Evolutionary conservation across 2,888 invertebrate genomes (phyloP).

Genomic region (Teleogryllus oceanicus): DNA sequence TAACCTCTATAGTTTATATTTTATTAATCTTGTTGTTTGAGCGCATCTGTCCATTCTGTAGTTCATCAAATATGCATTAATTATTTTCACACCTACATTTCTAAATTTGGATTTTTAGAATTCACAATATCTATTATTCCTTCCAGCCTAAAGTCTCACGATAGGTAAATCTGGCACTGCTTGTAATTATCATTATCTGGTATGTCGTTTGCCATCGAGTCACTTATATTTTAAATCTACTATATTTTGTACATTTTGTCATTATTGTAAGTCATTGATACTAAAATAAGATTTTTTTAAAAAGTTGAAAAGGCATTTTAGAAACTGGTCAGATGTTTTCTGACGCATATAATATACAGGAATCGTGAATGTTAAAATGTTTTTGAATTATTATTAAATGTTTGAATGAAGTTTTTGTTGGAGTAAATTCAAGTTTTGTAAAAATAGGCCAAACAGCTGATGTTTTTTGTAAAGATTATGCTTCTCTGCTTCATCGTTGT

Average conservation of each 20-base stretch:
- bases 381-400: neutral
- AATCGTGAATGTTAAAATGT: neutral
- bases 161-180: no score
- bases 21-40: no score
- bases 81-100: no score
- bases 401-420: neutral
- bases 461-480: slow-evolving; percentile 6
- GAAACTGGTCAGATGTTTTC: no score
- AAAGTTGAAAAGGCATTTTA: no score
- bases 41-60: no score
- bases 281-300: neutral
- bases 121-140: no score
- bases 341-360: no score
- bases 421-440: neutral
- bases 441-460: neutral
- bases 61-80: no score
- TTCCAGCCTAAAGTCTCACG: no score
- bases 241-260: neutral
- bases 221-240: neutral
- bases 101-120: no score
- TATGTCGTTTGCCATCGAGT: slow-evolving; percentile 6
- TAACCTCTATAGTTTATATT: no score
- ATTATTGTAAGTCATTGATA: neutral
- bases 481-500: slow-evolving; percentile 1
- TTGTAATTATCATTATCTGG: neutral